These are phyloP conservation scores for Tragelaphus imberbis DNA, from an alignment of 2,113 vertebrate species.

Conservation along the genomic window DNA sequence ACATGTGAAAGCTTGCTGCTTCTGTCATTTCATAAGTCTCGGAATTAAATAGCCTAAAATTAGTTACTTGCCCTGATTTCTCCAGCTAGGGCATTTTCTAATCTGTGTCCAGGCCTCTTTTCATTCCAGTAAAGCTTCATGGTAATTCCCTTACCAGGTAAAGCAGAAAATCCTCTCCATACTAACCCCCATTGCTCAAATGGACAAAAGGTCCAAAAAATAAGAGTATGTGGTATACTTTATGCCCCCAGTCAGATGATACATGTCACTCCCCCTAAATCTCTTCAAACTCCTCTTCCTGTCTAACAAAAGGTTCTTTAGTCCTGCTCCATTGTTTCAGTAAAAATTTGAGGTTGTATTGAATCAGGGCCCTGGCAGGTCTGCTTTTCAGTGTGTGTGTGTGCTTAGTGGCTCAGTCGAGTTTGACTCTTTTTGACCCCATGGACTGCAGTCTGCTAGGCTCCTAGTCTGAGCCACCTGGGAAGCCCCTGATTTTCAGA, in stretches of 20 bases:
- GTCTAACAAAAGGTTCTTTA: not conserved
- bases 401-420: not conserved
- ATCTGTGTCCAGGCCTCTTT: not conserved
- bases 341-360: not conserved
- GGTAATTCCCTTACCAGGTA: not conserved
- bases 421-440: not conserved
- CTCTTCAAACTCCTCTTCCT: not conserved
- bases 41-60: not conserved
- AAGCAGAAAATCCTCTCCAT: not conserved
- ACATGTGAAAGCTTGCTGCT: not conserved
- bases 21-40: not conserved
- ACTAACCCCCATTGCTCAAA: not conserved
- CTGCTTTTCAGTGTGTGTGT: not conserved
- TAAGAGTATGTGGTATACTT: accelerated
- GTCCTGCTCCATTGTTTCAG: not conserved
- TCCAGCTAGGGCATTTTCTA: not conserved
- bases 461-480: not conserved
- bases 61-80: not conserved
- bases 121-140: not conserved
- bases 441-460: not conserved
- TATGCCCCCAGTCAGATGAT: too few relatives aligned
- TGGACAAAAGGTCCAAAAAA: not conserved
- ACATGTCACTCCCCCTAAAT: accelerated
- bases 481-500: not conserved
- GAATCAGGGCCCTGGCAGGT: not conserved